Percentiles rank a stretch among this genome's conserved stretches.
phyloP scores from a whole-genome alignment of 2,113 vertebrate genomes.

The Gallinago media region DNA sequence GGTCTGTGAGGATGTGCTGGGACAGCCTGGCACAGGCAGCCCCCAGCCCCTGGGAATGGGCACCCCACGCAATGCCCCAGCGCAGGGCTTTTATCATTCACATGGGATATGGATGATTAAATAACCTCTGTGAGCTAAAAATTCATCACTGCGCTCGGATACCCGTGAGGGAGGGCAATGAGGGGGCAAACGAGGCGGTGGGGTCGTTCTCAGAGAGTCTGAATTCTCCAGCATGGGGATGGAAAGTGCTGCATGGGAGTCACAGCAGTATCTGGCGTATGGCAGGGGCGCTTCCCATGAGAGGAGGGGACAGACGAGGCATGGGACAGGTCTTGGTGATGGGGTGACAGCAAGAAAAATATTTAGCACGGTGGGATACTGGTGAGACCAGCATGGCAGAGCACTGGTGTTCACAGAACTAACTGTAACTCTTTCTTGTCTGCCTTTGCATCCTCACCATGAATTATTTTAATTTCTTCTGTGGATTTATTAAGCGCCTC shows the following conservation, averaged over 20 bases:
- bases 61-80: background rate
- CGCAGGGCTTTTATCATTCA: background rate
- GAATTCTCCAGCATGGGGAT: background rate
- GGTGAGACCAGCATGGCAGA: background rate
- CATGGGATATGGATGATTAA: background rate
- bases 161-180: background rate
- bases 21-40: background rate
- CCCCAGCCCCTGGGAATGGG: background rate
- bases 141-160: background rate
- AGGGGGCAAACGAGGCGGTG: background rate
- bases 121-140: slow-evolving; percentile 16
- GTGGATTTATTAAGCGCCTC: background rate
- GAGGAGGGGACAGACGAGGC: background rate
- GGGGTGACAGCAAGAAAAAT: background rate
- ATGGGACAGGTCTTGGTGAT: background rate
- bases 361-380: background rate
- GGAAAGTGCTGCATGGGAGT: background rate
- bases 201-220: background rate
- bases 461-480: slow-evolving; percentile 25
- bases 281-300: background rate
- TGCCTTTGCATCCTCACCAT: background rate
- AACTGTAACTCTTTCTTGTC: background rate
- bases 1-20: background rate
- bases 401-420: background rate
- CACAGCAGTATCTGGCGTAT: background rate